A percentile compares a stretch with the other conserved stretches of the same genome.
These are phyloP conservation scores for Sus cebifrons DNA, from an alignment of 2,797 vertebrate genomes.

Conservation along the genomic window DNA sequence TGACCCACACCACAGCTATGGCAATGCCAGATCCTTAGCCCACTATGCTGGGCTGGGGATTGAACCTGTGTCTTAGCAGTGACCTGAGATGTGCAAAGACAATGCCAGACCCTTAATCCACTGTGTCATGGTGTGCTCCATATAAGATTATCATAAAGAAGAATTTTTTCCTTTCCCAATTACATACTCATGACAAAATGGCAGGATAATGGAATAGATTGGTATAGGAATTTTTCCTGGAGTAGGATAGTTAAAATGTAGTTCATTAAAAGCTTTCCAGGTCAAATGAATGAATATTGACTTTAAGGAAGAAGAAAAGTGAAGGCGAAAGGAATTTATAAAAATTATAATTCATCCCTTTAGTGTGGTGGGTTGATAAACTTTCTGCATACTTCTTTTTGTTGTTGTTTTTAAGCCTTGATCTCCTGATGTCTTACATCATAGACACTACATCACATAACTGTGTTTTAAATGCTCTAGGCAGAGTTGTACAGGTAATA, in stretches of 20 bases:
- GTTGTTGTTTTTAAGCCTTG: neutral
- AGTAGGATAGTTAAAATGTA: slow-evolving; percentile 7
- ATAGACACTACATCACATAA: neutral
- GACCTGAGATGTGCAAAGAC: too few relatives aligned
- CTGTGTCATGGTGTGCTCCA: too few relatives aligned
- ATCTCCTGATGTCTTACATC: neutral
- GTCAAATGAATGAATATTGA: slow-evolving; percentile 25
- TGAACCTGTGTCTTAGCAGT: too few relatives aligned
- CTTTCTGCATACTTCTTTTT: neutral
- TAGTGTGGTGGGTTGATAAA: neutral
- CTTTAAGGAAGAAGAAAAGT: neutral
- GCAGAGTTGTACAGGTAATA: neutral
- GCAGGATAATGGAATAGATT: neutral
- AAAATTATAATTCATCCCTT: neutral
- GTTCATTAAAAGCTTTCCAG: neutral
- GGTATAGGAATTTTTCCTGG: neutral
- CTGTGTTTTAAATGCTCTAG: neutral
- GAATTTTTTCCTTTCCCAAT: neutral
- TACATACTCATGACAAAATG: neutral
- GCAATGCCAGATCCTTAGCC: too few relatives aligned
- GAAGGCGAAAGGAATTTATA: slow-evolving; percentile 14
- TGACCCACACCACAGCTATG: too few relatives aligned
- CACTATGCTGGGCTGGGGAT: too few relatives aligned
- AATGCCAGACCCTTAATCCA: too few relatives aligned
- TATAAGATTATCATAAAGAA: slow-evolving; percentile 39